A percentile compares a stretch with the other conserved stretches of the same genome.
phyloP scores from a whole-genome alignment of 2,888 invertebrate genomes.

The Volucella zonaria region DNA sequence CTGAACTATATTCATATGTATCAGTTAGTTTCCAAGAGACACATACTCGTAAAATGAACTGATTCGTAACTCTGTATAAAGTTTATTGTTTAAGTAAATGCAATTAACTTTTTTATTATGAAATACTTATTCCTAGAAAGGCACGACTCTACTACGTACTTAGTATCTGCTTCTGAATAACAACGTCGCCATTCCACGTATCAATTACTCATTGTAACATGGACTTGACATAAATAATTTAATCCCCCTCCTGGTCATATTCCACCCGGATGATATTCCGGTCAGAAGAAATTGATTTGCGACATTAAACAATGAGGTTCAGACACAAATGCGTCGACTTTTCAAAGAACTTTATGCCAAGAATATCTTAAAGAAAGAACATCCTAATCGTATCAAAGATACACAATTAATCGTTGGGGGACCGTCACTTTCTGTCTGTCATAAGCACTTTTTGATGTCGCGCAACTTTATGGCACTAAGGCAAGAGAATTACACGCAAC shows the following conservation, averaged over 20 bases:
- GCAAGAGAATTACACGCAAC: slow-evolving; percentile 18
- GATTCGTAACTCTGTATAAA: background rate
- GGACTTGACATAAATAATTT: slow-evolving; percentile 25
- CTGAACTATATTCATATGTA: too few species aligned
- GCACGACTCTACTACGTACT: slow-evolving; percentile 10
- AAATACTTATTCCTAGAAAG: background rate
- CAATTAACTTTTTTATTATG: slow-evolving; percentile 21
- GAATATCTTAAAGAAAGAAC: too few species aligned
- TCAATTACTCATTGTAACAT: slow-evolving; percentile 29
- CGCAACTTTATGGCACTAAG: slow-evolving; percentile 22
- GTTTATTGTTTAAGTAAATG: slow-evolving; percentile 25
- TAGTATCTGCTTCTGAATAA: slow-evolving; percentile 10
- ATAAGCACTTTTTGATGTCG: slow-evolving; percentile 9
- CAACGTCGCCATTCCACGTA: background rate
- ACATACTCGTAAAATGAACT: background rate
- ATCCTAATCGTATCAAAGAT: too few species aligned
- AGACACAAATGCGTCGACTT: background rate
- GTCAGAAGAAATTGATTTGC: slow-evolving; percentile 13
- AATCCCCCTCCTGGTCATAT: slow-evolving; percentile 1
- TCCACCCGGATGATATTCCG: background rate
- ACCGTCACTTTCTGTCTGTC: background rate
- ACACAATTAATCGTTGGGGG: too few species aligned
- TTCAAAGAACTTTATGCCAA: too few species aligned
- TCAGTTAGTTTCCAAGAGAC: too few species aligned
- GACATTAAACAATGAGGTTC: background rate